Percentiles rank a stretch among this genome's conserved stretches.
phyloP scores from a whole-genome alignment of 2,113 vertebrate species.

The Pseudorasbora parva region DNA sequence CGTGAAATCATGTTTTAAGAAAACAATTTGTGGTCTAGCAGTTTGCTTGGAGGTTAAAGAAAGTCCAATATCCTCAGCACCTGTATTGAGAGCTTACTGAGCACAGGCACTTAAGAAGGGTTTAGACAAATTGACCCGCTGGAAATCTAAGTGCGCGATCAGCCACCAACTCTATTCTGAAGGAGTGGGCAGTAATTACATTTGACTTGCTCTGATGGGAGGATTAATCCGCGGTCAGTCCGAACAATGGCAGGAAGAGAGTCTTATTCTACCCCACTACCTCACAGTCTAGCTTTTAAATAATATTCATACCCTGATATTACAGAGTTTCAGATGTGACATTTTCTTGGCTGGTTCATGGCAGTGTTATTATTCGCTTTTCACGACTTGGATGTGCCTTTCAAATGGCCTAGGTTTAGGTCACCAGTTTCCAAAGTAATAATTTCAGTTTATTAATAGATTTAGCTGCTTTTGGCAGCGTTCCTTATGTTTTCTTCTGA shows the following conservation, averaged over 20 bases:
- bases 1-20: constrained; percentile 47
- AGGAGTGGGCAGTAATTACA: constrained; percentile 70
- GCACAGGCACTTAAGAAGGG: constrained; percentile 59
- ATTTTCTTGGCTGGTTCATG: constrained; percentile 26
- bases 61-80: constrained; percentile 47
- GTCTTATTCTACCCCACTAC: constrained; percentile 31
- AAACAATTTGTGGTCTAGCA: constrained; percentile 62
- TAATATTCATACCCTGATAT: constrained; percentile 30
- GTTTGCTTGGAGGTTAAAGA: constrained; percentile 53
- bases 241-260: constrained; percentile 56
- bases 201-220: constrained; percentile 67
- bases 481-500: background rate
- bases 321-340: constrained; percentile 12
- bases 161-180: constrained; percentile 69
- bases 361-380: background rate
- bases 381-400: background rate
- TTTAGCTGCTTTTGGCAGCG: background rate
- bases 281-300: constrained; percentile 14
- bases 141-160: constrained; percentile 65
- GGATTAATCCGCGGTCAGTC: constrained; percentile 63
- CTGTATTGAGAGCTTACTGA: constrained; percentile 63
- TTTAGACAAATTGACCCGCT: constrained; percentile 66
- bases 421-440: background rate
- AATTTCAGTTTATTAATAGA: constrained; percentile 24
- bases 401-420: constrained; percentile 16